These are phyloP conservation scores for Zonitis immaculata DNA, from an alignment of 2,888 invertebrate species.

Conservation along the genomic window DNA sequence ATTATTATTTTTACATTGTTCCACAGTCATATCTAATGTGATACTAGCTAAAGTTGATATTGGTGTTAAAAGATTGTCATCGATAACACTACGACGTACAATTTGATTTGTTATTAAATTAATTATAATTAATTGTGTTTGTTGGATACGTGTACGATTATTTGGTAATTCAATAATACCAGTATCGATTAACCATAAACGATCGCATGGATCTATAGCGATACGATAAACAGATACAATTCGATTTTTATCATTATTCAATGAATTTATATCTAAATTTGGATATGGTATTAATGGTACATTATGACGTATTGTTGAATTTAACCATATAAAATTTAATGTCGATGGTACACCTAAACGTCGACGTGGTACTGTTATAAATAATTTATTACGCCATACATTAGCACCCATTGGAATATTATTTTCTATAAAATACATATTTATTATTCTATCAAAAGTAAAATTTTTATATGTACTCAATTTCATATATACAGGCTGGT, in stretches of 20 bases:
- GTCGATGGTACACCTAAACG: constrained; percentile 55
- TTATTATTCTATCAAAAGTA: too few relatives aligned
- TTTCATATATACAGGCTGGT: too few relatives aligned
- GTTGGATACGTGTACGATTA: constrained; percentile 51
- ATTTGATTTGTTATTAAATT: constrained; percentile 62
- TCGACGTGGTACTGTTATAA: constrained; percentile 69
- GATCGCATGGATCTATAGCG: constrained; percentile 63
- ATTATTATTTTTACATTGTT: constrained; percentile 57
- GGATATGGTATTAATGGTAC: constrained; percentile 57
- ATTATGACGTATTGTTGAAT: constrained; percentile 44
- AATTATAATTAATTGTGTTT: constrained; percentile 61
- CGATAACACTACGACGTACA: constrained; percentile 55
- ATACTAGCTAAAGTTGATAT: constrained; percentile 61
- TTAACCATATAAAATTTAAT: constrained; percentile 47
- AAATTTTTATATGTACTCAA: too few relatives aligned
- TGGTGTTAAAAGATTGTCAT: constrained; percentile 47
- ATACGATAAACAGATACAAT: constrained; percentile 69
- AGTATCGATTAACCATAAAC: constrained; percentile 77
- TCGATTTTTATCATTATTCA: constrained; percentile 44
- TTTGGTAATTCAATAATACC: constrained; percentile 64
- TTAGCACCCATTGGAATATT: constrained; percentile 66
- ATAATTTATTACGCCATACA: constrained; percentile 60
- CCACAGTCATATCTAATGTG: constrained; percentile 58
- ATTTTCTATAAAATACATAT: too few relatives aligned
- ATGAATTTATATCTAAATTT: constrained; percentile 56